Evolutionary conservation across 2,888 invertebrate genomes (phyloP), one percentile per base, ranked within the genome.

Genomic region (Troilus luridus): DNA sequence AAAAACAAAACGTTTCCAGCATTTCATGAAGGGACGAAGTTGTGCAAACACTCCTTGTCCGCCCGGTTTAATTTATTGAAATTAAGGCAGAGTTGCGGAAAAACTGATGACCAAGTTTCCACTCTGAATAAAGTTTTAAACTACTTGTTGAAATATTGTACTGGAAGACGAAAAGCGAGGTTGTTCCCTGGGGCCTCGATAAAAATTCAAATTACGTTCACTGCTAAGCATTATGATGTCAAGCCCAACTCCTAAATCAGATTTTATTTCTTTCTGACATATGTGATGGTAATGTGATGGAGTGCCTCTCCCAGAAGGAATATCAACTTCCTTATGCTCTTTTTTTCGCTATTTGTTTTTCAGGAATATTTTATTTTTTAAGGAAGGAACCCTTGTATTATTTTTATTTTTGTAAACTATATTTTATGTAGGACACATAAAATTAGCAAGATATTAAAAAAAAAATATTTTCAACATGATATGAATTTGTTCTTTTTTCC

Each of bases 181-280:
- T 41, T 77, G 24, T 41, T 19, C 41, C 19, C 27, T 77, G 0
- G 19, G 8, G 0, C 12, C 72, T 77, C 72, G 41, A 77, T 77
- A 77, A 77, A 77, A 77, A 77, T 77, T 77, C 72, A 77, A 77
- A 41, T 77, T 77, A 77, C 19, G 14, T 27, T 72, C 5, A 24
- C 17, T 72, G 72, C 27, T 72, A 27, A 27, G 27, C 27, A 27
- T 14, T 14, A 24, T 72, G 27, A 6, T 27, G 27, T 6, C 72
- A 77, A 7, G 72, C 17, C 24, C 6, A 24, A 24, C 0, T 19
- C 12, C 7, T 24, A 67, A 67, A 64, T 64, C 64, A 24, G n/a
- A 64, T 64, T 24, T 64, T n/a, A 64, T 64, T n/a, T 24, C 10
- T 11, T 64, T n/a, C 64, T 64, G n/a, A 64, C 62, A 62, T 62